A percentile compares a stretch with the other conserved stretches of the same genome.
Conservation (phyloP, 2,113 vertebrate genomes). For the Cnemophilus loriae region DNA sequence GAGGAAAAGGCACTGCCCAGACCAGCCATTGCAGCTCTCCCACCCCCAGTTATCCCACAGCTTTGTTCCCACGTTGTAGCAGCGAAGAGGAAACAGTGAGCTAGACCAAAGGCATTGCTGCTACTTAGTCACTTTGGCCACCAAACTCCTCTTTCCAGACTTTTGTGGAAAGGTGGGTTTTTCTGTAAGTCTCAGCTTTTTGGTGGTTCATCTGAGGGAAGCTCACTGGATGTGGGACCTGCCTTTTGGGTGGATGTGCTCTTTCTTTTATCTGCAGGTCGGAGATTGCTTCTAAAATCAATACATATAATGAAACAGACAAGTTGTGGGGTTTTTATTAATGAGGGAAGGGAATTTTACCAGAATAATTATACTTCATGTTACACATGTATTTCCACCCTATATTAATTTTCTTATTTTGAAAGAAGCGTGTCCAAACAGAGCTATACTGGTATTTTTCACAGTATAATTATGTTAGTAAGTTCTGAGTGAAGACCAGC, state of each 20-base stretch:
- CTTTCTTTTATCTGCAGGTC: not conserved
- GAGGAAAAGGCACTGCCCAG: not conserved
- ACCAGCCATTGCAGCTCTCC: constrained; percentile 1
- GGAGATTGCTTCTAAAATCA: not conserved
- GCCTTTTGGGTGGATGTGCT: not conserved
- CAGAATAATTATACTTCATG: not conserved
- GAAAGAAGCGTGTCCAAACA: not conserved
- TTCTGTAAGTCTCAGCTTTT: not conserved
- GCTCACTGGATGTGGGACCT: not conserved
- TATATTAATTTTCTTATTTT: not conserved
- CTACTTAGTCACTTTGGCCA: not conserved
- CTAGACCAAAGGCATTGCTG: constrained; percentile 10
- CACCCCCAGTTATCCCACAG: constrained; percentile 65
- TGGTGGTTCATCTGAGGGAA: not conserved
- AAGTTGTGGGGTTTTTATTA: not conserved
- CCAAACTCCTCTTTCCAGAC: not conserved
- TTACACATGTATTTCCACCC: not conserved
- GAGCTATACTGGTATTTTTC: not conserved
- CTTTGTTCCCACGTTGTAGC: constrained; percentile 23
- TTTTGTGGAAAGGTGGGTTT: constrained; percentile 25
- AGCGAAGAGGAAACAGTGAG: not conserved
- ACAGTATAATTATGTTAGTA: not conserved
- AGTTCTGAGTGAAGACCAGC: not conserved
- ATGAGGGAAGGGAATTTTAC: not conserved
- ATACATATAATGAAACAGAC: not conserved